These are phyloP conservation scores for Xanthorhoe spadicearia DNA, from an alignment of 2,888 invertebrate species.

Conservation along the genomic window DNA sequence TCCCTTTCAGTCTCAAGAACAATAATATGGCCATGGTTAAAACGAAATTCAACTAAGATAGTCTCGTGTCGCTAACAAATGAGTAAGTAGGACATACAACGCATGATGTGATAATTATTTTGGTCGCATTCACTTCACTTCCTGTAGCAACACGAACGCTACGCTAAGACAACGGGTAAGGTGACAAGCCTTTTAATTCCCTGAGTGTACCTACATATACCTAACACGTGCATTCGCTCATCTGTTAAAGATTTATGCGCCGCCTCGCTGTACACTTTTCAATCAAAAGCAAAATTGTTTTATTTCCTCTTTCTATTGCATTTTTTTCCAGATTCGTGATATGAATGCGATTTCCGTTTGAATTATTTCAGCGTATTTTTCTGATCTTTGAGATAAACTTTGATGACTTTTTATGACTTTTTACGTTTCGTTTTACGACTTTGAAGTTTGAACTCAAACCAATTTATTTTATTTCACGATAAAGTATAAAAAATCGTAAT, in stretches of 20 bases:
- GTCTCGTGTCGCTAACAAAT: too few species aligned
- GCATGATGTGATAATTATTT: too few species aligned
- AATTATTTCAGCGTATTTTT: neutral
- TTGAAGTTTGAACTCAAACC: neutral
- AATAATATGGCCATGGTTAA: too few species aligned
- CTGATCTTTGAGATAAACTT: neutral
- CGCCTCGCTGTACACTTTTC: constrained; percentile 42
- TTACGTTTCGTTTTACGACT: neutral
- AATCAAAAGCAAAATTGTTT: constrained; percentile 49
- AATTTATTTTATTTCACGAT: neutral
- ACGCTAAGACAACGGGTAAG: too few species aligned
- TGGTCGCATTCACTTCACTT: too few species aligned
- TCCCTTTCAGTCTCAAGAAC: constrained; percentile 7
- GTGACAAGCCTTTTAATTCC: too few species aligned
- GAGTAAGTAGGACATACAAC: too few species aligned
- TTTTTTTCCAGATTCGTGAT: constrained; percentile 28
- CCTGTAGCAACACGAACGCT: too few species aligned
- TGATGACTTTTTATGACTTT: neutral
- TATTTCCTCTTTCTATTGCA: constrained; percentile 45
- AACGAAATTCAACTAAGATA: too few species aligned
- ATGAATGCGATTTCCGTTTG: constrained; percentile 10
- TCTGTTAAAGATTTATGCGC: constrained; percentile 66
- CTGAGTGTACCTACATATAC: neutral
- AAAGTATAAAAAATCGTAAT: too few species aligned
- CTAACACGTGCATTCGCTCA: constrained; percentile 47